Base-by-base conservation (phyloP, 2,797 vertebrate genomes). In the Sebastes hubbsi region DNA sequence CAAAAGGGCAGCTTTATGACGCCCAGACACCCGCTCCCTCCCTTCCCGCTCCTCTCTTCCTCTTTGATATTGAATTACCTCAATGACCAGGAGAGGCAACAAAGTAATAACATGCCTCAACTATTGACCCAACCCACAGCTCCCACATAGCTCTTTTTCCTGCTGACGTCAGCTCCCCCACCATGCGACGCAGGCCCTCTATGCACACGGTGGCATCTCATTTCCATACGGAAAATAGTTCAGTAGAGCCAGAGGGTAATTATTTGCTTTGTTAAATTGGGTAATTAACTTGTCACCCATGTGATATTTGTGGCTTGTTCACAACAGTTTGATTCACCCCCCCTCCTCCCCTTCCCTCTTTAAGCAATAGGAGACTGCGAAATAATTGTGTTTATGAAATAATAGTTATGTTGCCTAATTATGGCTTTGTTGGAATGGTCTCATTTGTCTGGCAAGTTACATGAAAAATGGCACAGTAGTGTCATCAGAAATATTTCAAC, bases 201-300 rank as follows among this genome's bases (percentile, higher is more conserved):
- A 54, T 78, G 64, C 66, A 9, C 69, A 61, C 12, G 8, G 36
- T 66, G 30, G 66, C 87, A 42, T 1, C 38, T 92, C 83, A 87
- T 93, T 93, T 89, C 84, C 91, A 90, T 90, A 78, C 82, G 84
- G 76, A 83, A 86, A 89, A 87, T 72, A 80, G 78, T 82, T 87
- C 30, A 46, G 55, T 67, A 46, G 75, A 91, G 87, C 89, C 79
- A 70, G 82, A 82, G 80, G 84, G 80, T 92, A 89, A 95, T 94
- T 94, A 91, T 90, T 92, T 90, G 86, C 89, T 87, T 86, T 90
- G 87, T 93, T 91, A 91, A 90, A 90, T 83, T 87, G 78, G 83
- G 88, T 90, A 92, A 93, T 95, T 93, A 92, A 89, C 81, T 85
- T 87, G 89, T 90, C 78, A 89, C 78, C 77, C 77, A 72, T 69